Evolutionary conservation across 2,113 vertebrate species (phyloP).

Genomic region (Tylochromis polylepis): DNA sequence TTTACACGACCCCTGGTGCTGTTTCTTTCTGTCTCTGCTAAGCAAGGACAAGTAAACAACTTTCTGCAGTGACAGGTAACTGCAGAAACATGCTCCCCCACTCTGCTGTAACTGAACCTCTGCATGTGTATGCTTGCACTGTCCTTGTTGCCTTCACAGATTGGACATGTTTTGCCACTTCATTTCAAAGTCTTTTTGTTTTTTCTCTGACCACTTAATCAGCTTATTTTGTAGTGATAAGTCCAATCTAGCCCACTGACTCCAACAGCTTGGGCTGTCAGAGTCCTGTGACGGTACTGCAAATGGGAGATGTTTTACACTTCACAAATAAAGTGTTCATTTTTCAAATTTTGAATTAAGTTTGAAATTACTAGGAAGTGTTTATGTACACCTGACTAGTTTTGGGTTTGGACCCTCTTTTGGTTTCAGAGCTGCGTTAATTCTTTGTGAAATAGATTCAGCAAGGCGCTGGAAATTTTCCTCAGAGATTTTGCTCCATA

Average conservation of each 20-base stretch:
- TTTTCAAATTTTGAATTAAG: too few relatives aligned
- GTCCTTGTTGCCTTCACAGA: not conserved
- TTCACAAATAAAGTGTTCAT: too few relatives aligned
- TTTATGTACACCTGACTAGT: not conserved
- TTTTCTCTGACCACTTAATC: not conserved
- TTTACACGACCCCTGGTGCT: not conserved
- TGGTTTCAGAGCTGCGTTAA: not conserved
- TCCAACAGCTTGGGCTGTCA: not conserved
- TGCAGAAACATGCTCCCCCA: not conserved
- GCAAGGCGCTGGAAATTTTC: not conserved
- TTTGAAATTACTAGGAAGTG: not conserved
- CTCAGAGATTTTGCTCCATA: not conserved
- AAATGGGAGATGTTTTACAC: not conserved
- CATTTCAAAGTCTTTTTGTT: not conserved
- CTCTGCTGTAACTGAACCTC: not conserved
- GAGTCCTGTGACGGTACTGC: not conserved
- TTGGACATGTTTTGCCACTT: not conserved
- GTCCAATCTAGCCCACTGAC: not conserved
- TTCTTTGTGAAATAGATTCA: not conserved
- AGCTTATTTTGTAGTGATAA: not conserved
- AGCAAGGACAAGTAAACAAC: not conserved
- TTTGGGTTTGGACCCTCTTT: not conserved
- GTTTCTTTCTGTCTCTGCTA: not conserved
- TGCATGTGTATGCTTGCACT: not conserved
- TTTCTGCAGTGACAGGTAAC: not conserved